Conservation (phyloP, 2,797 vertebrate species). For the Ciconia nigra region DNA sequence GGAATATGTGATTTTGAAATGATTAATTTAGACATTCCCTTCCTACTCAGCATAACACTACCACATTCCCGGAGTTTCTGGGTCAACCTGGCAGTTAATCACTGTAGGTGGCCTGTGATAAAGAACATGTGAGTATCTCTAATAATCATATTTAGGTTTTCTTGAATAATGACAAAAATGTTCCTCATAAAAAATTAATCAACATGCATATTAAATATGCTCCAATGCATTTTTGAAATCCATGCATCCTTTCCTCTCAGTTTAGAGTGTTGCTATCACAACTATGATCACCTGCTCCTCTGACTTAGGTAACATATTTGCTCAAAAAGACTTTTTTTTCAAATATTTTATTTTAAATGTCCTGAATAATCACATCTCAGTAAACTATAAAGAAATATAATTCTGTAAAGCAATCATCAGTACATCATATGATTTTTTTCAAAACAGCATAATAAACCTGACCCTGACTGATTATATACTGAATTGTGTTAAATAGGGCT, state of each 20-base stretch:
- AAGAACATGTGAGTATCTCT: not conserved
- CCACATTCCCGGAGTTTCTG: not conserved
- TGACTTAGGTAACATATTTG: not conserved
- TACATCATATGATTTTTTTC: not conserved
- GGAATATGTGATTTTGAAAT: not conserved
- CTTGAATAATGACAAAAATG: not conserved
- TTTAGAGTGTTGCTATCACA: not conserved
- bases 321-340: not conserved
- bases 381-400: not conserved
- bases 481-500: conserved; percentile 22
- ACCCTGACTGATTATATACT: not conserved
- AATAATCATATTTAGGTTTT: not conserved
- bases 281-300: not conserved
- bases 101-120: not conserved
- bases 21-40: not conserved
- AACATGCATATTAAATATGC: not conserved
- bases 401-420: not conserved
- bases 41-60: not conserved
- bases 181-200: not conserved
- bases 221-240: not conserved
- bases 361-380: not conserved
- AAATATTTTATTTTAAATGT: not conserved
- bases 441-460: conserved; percentile 18
- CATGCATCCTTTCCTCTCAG: not conserved
- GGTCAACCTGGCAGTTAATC: not conserved